These are phyloP conservation scores for Acanthisitta chloris DNA, from an alignment of 2,113 vertebrate species.

Conservation along the genomic window DNA sequence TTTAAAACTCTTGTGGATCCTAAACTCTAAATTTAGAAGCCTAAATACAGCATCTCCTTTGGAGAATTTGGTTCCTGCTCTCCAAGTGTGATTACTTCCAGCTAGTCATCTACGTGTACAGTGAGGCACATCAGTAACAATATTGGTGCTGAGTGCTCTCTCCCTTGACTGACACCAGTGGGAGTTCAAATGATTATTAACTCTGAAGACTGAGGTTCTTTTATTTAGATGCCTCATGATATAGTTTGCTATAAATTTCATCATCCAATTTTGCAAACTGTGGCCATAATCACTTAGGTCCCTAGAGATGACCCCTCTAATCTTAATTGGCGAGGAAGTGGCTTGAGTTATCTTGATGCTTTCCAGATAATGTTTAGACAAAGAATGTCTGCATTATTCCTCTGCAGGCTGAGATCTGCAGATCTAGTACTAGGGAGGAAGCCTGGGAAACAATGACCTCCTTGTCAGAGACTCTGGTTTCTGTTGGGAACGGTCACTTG, in stretches of 20 bases:
- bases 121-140: neutral
- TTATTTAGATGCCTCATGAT: neutral
- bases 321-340: conserved; percentile 14
- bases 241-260: neutral
- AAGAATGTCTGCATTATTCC: conserved; percentile 61
- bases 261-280: neutral
- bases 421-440: conserved; percentile 37
- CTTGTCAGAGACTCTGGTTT: conserved; percentile 55
- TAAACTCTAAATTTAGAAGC: neutral
- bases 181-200: neutral
- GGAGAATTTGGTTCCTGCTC: neutral
- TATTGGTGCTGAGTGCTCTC: neutral
- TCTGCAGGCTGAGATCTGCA: conserved; percentile 31
- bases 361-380: conserved; percentile 64
- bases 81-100: neutral
- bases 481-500: conserved; percentile 51
- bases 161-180: neutral
- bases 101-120: neutral
- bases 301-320: conserved; percentile 1
- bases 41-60: neutral
- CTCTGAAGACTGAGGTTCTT: neutral
- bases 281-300: neutral
- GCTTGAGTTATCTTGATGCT: conserved; percentile 58
- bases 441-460: conserved; percentile 53
- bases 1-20: neutral